These are phyloP conservation scores for Uropsilus gracilis DNA, from an alignment of 2,113 vertebrate genomes.

Conservation along the genomic window DNA sequence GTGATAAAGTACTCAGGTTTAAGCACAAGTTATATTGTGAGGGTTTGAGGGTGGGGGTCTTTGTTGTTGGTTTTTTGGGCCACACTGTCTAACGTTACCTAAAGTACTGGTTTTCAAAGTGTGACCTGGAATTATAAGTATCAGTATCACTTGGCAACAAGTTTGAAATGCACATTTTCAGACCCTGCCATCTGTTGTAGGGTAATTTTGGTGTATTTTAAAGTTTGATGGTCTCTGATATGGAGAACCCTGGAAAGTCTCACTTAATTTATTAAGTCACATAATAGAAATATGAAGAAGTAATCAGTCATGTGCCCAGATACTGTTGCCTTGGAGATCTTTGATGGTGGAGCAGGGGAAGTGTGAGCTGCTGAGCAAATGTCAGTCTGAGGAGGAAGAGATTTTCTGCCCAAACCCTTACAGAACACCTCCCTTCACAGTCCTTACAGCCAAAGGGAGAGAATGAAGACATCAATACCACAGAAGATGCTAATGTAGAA, in stretches of 20 bases:
- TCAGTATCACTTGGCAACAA: background rate
- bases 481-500: slow-evolving; percentile 19
- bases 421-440: slow-evolving; percentile 31
- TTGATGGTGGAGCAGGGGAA: slow-evolving; percentile 20
- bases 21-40: background rate
- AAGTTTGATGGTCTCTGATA: slow-evolving; percentile 24
- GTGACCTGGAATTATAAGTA: background rate
- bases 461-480: slow-evolving; percentile 36
- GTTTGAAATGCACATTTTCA: background rate
- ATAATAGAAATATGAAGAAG: slow-evolving; percentile 51
- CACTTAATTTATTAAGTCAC: slow-evolving; percentile 47
- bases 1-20: background rate
- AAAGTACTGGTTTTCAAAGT: slow-evolving; percentile 8
- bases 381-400: slow-evolving; percentile 49
- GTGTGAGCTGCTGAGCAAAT: slow-evolving; percentile 42
- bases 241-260: slow-evolving; percentile 4
- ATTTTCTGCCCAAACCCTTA: slow-evolving; percentile 1
- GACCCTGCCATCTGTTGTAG: background rate
- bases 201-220: background rate
- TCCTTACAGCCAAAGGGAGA: slow-evolving; percentile 26
- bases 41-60: background rate
- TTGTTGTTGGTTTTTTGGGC: background rate
- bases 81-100: background rate
- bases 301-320: slow-evolving; percentile 52
- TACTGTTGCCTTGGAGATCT: slow-evolving; percentile 62